Percentiles rank a stretch among this genome's conserved stretches.
These are phyloP conservation scores for Coptodon rendalli DNA, from an alignment of 2,113 vertebrate genomes.

Conservation along the genomic window DNA sequence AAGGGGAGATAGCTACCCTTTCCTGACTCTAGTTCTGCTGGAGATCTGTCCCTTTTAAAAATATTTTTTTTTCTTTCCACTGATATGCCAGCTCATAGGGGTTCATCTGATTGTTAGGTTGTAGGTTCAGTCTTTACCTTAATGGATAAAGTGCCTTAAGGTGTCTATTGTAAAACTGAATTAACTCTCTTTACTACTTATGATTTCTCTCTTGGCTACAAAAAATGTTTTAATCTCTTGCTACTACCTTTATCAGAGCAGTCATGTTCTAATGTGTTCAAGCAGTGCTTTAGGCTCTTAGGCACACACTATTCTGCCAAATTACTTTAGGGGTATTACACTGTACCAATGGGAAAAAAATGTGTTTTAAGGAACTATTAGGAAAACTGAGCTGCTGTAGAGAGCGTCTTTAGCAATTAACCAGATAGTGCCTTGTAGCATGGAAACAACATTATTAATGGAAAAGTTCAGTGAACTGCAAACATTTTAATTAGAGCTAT, in stretches of 20 bases:
- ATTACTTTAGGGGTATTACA: neutral
- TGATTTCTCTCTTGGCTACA: neutral
- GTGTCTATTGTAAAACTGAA: neutral
- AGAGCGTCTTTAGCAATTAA: neutral
- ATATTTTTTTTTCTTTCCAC: rapidly evolving
- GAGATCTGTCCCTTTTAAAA: neutral
- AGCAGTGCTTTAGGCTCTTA: neutral
- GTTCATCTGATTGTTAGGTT: neutral
- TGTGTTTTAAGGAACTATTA: neutral
- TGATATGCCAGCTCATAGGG: neutral
- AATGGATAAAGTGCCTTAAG: neutral
- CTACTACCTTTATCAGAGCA: neutral
- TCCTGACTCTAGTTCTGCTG: neutral
- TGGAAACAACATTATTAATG: neutral
- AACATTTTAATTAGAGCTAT: neutral
- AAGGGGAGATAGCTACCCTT: neutral
- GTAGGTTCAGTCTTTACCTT: neutral
- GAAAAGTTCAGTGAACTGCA: neutral
- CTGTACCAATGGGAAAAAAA: neutral
- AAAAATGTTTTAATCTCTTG: neutral
- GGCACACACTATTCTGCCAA: neutral
- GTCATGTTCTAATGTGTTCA: neutral
- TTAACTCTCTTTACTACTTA: neutral
- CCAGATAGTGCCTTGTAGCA: neutral
- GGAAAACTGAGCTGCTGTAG: neutral